phyloP scores from a whole-genome alignment of 2,113 vertebrate species.

The Cromileptes altivelis region DNA sequence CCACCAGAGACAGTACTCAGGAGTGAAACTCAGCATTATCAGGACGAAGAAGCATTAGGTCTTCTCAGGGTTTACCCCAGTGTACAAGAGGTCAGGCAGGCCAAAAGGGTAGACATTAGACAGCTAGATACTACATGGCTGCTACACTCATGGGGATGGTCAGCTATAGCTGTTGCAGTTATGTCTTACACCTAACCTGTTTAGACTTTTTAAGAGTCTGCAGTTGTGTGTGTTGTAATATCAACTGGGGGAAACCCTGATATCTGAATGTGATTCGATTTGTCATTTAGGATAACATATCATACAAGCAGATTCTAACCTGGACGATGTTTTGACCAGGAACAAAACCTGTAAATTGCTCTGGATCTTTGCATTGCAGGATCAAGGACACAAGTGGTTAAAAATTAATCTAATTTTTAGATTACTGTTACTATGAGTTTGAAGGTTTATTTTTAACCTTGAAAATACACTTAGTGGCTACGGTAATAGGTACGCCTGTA shows the following conservation, averaged over 20 bases:
- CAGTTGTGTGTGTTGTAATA: not conserved
- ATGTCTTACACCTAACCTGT: not conserved
- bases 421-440: not conserved
- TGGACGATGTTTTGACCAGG: not conserved
- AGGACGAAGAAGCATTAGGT: constrained; percentile 21
- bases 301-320: not conserved
- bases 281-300: constrained; percentile 1
- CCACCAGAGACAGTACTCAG: not conserved
- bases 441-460: not conserved
- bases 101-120: not conserved
- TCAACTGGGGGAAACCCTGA: constrained; percentile 20
- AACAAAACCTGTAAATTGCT: not conserved
- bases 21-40: constrained; percentile 8
- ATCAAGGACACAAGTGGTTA: not conserved
- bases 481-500: not conserved
- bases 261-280: not conserved
- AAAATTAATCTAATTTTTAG: not conserved
- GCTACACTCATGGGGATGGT: not conserved
- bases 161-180: not conserved
- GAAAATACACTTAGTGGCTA: not conserved
- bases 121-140: not conserved
- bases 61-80: constrained; percentile 30
- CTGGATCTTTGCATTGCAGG: constrained; percentile 12
- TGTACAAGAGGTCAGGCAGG: constrained; percentile 4
- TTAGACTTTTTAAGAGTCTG: not conserved